phyloP scores from a whole-genome alignment of 2,888 invertebrate species.

The Meganola albula region DNA sequence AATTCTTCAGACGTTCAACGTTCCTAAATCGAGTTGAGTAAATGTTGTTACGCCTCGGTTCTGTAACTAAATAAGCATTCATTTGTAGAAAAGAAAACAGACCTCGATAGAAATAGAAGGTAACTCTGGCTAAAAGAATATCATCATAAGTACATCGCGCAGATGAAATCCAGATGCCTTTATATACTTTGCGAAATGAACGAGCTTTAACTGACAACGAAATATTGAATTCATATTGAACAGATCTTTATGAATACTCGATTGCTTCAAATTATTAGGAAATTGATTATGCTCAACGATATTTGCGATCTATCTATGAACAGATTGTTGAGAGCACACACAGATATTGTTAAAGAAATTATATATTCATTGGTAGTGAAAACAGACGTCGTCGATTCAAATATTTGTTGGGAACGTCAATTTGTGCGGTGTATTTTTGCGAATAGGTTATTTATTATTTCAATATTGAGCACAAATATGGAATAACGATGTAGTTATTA shows the following conservation, averaged over 20 bases:
- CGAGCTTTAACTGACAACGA: conserved; percentile 37
- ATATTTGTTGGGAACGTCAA: conserved; percentile 14
- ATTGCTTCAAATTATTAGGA: conserved; percentile 33
- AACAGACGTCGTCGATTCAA: conserved; percentile 16
- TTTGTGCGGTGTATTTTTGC: conserved; percentile 10
- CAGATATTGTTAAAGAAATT: conserved; percentile 22
- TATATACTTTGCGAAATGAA: conserved; percentile 37
- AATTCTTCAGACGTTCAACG: conserved; percentile 52
- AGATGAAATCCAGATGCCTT: conserved; percentile 52
- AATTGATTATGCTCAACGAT: conserved; percentile 20
- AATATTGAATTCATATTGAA: conserved; percentile 38
- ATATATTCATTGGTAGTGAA: conserved; percentile 24
- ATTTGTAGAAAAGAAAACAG: conserved; percentile 46
- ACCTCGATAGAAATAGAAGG: conserved; percentile 37
- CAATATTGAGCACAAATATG: conserved; percentile 5
- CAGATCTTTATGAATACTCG: conserved; percentile 36
- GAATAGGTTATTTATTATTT: conserved; percentile 10
- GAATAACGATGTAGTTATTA: too few species aligned
- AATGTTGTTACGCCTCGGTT: conserved; percentile 48
- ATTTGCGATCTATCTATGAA: conserved; percentile 16
- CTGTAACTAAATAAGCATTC: conserved; percentile 52
- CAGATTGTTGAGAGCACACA: conserved; percentile 18
- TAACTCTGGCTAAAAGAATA: conserved; percentile 48
- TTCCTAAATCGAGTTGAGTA: conserved; percentile 48
- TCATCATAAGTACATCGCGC: conserved; percentile 44